A percentile compares a stretch with the other conserved stretches of the same genome.
phyloP scores from a whole-genome alignment of 2,113 vertebrate species.

The Brienomyrus brachyistius region DNA sequence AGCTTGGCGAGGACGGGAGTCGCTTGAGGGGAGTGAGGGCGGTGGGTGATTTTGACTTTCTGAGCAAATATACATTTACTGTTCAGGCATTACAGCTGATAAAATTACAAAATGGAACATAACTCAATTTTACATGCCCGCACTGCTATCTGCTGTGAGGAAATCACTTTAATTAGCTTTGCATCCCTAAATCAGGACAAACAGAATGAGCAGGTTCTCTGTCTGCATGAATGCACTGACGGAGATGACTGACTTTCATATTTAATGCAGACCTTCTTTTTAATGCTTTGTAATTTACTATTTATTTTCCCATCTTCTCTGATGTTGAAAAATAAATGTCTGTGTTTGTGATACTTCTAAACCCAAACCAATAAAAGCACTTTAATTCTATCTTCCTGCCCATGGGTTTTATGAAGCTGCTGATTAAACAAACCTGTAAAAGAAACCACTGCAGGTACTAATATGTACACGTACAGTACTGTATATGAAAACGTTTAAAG shows the following conservation, averaged over 20 bases:
- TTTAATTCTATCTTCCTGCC: constrained; percentile 42
- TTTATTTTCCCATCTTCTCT: background rate
- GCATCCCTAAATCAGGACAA: constrained; percentile 10
- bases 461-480: background rate
- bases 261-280: background rate
- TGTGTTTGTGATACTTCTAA: background rate
- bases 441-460: background rate
- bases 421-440: constrained; percentile 15
- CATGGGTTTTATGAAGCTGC: constrained; percentile 45
- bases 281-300: constrained; percentile 14
- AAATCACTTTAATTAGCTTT: constrained; percentile 14
- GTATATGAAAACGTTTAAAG: background rate
- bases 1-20: background rate
- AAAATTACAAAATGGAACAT: background rate
- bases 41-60: background rate
- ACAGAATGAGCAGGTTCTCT: background rate
- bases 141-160: background rate
- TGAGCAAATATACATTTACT: background rate
- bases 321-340: background rate
- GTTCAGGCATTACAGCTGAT: background rate
- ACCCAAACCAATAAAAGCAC: constrained; percentile 10
- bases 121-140: background rate
- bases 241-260: background rate
- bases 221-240: background rate
- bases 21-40: background rate